phyloP scores from a whole-genome alignment of 2,113 vertebrate species.

The Tylochromis polylepis region DNA sequence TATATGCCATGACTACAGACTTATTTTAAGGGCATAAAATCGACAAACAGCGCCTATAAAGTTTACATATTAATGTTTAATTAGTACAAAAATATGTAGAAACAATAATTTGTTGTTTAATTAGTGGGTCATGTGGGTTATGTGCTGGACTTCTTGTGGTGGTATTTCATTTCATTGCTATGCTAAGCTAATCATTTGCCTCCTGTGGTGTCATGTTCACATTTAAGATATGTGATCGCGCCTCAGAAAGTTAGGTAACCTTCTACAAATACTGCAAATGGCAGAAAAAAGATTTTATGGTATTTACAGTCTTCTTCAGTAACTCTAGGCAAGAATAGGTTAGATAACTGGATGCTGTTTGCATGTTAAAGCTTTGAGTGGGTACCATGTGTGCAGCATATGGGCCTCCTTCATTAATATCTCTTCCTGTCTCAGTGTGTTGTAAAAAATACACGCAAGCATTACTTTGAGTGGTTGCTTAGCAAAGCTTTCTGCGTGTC shows the following conservation, averaged over 20 bases:
- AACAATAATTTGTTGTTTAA: background rate
- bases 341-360: background rate
- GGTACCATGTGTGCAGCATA: conserved; percentile 10
- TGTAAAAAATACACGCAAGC: background rate
- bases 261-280: background rate
- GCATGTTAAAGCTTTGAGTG: background rate
- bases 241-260: background rate
- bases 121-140: background rate
- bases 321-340: background rate
- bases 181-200: background rate
- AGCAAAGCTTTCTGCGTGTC: background rate
- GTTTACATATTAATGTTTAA: background rate
- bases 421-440: background rate
- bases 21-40: background rate
- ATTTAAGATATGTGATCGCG: background rate
- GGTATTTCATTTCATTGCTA: background rate
- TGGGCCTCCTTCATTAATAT: conserved; percentile 22
- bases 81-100: background rate
- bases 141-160: fast-evolving
- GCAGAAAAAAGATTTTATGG: background rate
- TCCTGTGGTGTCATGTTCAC: background rate
- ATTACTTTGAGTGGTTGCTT: background rate
- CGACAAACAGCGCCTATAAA: background rate
- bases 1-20: background rate
- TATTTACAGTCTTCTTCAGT: background rate